phyloP scores from a whole-genome alignment of 2,113 vertebrate genomes.

The Cephalopterus ornatus region DNA sequence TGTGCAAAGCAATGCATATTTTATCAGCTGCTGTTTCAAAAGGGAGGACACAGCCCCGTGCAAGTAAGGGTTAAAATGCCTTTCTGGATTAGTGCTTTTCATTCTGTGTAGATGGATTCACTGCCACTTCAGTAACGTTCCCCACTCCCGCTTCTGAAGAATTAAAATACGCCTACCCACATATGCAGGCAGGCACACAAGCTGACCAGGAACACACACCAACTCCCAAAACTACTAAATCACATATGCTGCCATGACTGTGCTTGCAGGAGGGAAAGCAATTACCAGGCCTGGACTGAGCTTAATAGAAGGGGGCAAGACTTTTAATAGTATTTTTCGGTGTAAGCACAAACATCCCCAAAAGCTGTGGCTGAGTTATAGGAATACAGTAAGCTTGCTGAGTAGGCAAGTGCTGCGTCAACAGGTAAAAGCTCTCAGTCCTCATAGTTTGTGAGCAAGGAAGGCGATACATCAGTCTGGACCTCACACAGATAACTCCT shows the following conservation, averaged over 20 bases:
- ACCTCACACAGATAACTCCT: background rate
- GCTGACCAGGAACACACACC: background rate
- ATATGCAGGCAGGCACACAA: background rate
- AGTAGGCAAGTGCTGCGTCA: slow-evolving; percentile 3
- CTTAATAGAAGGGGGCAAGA: slow-evolving; percentile 5
- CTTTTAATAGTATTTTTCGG: background rate
- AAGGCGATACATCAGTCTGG: background rate
- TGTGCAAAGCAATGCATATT: background rate
- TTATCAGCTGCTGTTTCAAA: background rate
- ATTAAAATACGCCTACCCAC: background rate
- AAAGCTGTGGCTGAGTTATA: slow-evolving; percentile 26
- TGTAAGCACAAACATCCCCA: slow-evolving; percentile 26
- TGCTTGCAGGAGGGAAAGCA: slow-evolving; percentile 13
- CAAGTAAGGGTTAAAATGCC: background rate
- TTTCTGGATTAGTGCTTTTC: background rate
- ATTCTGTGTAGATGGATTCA: background rate
- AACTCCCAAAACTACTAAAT: background rate
- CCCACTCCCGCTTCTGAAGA: background rate
- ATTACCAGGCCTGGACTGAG: background rate
- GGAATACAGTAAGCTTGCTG: slow-evolving; percentile 6
- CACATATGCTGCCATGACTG: background rate
- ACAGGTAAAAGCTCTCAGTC: slow-evolving; percentile 4
- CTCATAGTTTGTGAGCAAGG: background rate
- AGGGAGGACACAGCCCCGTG: background rate
- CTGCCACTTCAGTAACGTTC: background rate